Evolutionary conservation across 2,888 invertebrate genomes (phyloP).

Genomic region (Enchytraeus crypticus): DNA sequence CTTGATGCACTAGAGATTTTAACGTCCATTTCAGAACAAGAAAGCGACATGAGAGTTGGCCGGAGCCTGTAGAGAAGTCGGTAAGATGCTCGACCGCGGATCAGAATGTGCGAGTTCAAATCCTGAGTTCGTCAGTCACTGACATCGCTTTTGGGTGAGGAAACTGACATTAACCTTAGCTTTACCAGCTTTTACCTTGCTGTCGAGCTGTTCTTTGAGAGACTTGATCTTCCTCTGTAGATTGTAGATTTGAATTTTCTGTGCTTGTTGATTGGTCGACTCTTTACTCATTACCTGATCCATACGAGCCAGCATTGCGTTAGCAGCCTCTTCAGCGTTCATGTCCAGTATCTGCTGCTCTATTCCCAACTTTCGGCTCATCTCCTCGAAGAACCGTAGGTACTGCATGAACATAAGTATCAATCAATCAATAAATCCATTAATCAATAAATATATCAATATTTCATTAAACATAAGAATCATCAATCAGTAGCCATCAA

Average conservation of each 20-base stretch:
- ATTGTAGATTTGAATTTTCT: constrained; percentile 76
- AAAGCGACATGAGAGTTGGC: too few relatives aligned
- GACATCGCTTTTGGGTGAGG: too few relatives aligned
- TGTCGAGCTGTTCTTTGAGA: constrained; percentile 78
- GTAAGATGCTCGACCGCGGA: too few relatives aligned
- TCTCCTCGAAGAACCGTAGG: constrained; percentile 67
- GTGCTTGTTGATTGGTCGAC: constrained; percentile 72
- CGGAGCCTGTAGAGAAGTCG: too few relatives aligned
- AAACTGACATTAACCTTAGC: too few relatives aligned
- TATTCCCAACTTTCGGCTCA: constrained; percentile 74
- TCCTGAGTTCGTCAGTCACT: too few relatives aligned
- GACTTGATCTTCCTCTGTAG: constrained; percentile 73
- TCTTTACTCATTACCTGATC: constrained; percentile 73
- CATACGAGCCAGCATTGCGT: constrained; percentile 72
- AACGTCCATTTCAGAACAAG: too few relatives aligned
- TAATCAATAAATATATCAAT: not conserved
- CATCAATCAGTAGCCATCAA: not conserved
- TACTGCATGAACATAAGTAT: constrained; percentile 30
- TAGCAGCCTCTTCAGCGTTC: constrained; percentile 72
- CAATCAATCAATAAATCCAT: not conserved
- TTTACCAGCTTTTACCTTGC: too few relatives aligned
- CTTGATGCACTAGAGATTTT: too few relatives aligned
- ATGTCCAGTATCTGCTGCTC: constrained; percentile 72
- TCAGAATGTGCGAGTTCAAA: too few relatives aligned
- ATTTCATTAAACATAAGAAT: not conserved